These are phyloP conservation scores for Carduelis carduelis DNA, from an alignment of 2,797 vertebrate genomes.

Conservation along the genomic window DNA sequence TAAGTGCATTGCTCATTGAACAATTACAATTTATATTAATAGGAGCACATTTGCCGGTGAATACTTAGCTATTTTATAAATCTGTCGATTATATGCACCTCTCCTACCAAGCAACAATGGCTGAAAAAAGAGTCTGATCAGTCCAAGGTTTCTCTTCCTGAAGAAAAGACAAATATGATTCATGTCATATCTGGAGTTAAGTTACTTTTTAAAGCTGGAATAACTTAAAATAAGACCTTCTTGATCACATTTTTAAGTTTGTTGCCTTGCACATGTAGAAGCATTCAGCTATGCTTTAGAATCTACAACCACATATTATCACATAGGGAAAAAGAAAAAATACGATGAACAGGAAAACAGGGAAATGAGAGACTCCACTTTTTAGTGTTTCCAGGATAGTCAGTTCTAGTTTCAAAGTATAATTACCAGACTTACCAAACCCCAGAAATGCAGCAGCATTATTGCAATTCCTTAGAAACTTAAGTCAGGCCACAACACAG, in stretches of 20 bases:
- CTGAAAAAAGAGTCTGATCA: background rate
- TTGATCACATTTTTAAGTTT: background rate
- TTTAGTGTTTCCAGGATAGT: background rate
- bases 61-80: background rate
- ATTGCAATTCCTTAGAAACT: background rate
- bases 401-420: background rate
- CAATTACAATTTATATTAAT: background rate
- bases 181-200: background rate
- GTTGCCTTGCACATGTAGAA: background rate
- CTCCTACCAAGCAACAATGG: background rate
- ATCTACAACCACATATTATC: background rate
- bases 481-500: background rate
- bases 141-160: background rate
- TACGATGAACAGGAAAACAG: background rate
- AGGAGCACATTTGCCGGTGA: background rate
- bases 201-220: background rate
- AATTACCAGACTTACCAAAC: background rate
- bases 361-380: background rate
- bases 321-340: background rate
- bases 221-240: background rate
- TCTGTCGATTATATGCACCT: background rate
- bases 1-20: background rate
- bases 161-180: conserved; percentile 8
- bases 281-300: background rate
- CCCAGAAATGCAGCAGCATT: background rate